Evolutionary conservation across 2,113 vertebrate genomes (phyloP).

Genomic region (Ceuthmochares aereus): DNA sequence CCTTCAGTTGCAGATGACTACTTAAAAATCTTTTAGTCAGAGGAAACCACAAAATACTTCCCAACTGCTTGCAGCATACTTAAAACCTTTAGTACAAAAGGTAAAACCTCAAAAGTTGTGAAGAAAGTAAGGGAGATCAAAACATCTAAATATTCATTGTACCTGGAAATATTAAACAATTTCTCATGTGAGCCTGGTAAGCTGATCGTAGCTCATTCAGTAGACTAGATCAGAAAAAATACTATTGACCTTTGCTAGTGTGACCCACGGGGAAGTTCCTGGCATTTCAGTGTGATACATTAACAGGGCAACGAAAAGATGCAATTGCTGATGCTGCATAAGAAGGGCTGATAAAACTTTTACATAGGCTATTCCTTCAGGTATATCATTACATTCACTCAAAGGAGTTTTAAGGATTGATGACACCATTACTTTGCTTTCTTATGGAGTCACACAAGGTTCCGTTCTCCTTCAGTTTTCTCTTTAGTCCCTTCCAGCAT

Average conservation of each 20-base stretch:
- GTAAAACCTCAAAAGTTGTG: background rate
- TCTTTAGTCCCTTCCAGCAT: background rate
- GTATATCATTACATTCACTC: background rate
- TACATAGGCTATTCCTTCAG: background rate
- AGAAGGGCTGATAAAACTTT: background rate
- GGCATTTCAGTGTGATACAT: background rate
- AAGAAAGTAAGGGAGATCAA: background rate
- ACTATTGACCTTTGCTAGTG: background rate
- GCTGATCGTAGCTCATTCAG: background rate
- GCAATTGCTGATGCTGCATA: background rate
- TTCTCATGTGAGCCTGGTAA: background rate
- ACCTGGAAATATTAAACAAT: background rate
- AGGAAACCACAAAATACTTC: background rate
- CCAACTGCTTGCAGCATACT: background rate
- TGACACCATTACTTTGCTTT: background rate
- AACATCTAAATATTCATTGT: background rate
- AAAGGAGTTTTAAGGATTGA: background rate
- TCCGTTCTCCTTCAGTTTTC: background rate
- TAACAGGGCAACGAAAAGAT: background rate
- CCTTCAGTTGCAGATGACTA: background rate
- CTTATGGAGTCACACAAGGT: background rate
- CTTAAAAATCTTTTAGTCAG: background rate
- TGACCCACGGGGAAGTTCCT: background rate
- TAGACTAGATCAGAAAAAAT: background rate
- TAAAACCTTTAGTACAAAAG: background rate